Conservation (phyloP, 2,797 vertebrate genomes). For the Etheostoma perlongum region DNA sequence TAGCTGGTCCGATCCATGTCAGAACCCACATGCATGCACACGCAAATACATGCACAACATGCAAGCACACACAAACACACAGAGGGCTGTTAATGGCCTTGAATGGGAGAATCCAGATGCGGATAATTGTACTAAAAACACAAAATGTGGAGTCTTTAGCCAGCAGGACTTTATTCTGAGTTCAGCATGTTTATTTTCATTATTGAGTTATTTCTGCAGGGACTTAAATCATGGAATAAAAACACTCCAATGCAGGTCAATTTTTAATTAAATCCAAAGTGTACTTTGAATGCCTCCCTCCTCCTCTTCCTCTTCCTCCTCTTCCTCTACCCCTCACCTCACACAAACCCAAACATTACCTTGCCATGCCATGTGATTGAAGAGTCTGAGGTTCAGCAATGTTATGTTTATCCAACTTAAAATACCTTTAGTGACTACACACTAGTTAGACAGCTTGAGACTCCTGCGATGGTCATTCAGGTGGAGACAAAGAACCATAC, state of each 20-base stretch:
- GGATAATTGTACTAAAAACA: slow-evolving; percentile 86
- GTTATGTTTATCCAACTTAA: slow-evolving; percentile 61
- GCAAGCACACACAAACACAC: slow-evolving; percentile 57
- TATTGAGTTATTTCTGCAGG: slow-evolving; percentile 79
- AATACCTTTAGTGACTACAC: slow-evolving; percentile 40
- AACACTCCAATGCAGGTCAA: slow-evolving; percentile 71
- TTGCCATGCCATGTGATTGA: slow-evolving; percentile 44
- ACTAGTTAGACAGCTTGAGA: slow-evolving; percentile 20
- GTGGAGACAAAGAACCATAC: slow-evolving; percentile 20
- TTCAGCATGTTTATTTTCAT: slow-evolving; percentile 80
- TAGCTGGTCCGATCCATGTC: slow-evolving; percentile 77
- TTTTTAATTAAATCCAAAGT: slow-evolving; percentile 74
- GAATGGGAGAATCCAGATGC: slow-evolving; percentile 84
- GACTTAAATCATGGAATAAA: slow-evolving; percentile 82
- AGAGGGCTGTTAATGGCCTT: slow-evolving; percentile 81
- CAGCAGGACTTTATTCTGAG: slow-evolving; percentile 72
- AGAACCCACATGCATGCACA: slow-evolving; percentile 65
- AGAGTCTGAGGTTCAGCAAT: slow-evolving; percentile 40
- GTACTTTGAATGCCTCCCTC: slow-evolving; percentile 62
- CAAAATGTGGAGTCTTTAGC: slow-evolving; percentile 65
- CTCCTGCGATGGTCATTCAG: slow-evolving; percentile 3
- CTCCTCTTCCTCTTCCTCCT: slow-evolving; percentile 20
- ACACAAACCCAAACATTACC: slow-evolving; percentile 66
- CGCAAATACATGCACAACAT: slow-evolving; percentile 57
- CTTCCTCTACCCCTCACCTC: slow-evolving; percentile 55